Evolutionary conservation across 2,797 vertebrate species (phyloP), one percentile per base, ranked within the genome.

Genomic region (Spinus olivaceus): DNA sequence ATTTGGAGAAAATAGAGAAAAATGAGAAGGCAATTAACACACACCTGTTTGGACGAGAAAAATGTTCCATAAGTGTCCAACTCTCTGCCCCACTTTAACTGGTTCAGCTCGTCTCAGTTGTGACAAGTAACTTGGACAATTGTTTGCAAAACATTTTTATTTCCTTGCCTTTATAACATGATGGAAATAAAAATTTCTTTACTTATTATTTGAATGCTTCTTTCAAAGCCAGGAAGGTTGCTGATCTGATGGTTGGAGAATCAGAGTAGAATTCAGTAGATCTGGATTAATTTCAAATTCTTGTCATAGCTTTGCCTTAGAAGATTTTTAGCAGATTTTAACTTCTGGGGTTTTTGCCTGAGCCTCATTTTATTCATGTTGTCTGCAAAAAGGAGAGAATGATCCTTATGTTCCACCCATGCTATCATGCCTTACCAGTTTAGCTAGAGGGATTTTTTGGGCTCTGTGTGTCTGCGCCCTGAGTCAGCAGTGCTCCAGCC

Each of bases 1-100:
- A 65, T 72, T 88, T 67, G 72, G 83, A 90, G 61, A 54, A 91
- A 92, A 81, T 23, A 47, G 67, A 81, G 57, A 67, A 92, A 85
- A 91, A 80, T 39, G 14, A 66, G 56, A 73, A 72, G 19, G 24
- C 39, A 85, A 64, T 86, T 92, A 85, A 53, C 22, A 39, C 39
- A 44, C 8, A 64, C 5, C 30, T 60, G 1, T 64, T 74, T 69
- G 41, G 50, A 85, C 78, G 47, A 65, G 27, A 10, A 86, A 71
- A 74, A 37, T 71, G 22, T 10, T 91, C 17, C 67, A 2, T 44
- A 42, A 67, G 9, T 59, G 53, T 86, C 2, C 5, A 63, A 50
- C 32, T 65, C 30, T 30, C 50, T 81, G 35, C 14, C 24, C 23
- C 27, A 74, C 65, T 70, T 67, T 51, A 32, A 5, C 23, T 59